Conservation (phyloP, 2,113 vertebrate genomes). For the Gorsachius goisagi region DNA sequence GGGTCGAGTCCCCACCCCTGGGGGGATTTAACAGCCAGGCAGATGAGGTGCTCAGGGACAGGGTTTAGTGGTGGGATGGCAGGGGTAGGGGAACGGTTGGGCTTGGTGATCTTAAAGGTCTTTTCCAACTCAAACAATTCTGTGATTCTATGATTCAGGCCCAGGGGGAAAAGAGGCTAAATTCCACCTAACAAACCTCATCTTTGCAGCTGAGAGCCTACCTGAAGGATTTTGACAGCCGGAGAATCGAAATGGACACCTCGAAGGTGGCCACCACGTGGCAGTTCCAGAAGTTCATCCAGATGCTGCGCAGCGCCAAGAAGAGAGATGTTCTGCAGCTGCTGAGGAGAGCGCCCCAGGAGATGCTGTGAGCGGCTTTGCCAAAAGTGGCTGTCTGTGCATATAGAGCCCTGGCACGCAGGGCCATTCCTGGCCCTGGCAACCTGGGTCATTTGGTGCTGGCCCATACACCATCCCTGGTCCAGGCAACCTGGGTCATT, state of each 20-base stretch:
- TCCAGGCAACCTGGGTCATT: too few species aligned
- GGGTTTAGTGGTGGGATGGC: too few species aligned
- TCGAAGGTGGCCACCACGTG: not conserved
- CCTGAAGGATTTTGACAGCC: conserved; percentile 29
- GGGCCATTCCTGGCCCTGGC: not conserved
- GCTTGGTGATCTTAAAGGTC: too few species aligned
- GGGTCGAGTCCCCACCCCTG: too few species aligned
- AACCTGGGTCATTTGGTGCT: rapidly evolving
- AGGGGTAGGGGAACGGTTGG: too few species aligned
- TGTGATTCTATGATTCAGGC: too few species aligned
- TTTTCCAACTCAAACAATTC: too few species aligned
- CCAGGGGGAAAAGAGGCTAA: not conserved
- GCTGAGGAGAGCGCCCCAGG: not conserved
- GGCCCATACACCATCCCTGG: not conserved
- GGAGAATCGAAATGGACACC: not conserved
- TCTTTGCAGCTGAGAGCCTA: conserved; percentile 57
- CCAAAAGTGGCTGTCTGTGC: not conserved
- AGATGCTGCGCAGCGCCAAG: conserved; percentile 41
- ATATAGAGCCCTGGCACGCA: rapidly evolving
- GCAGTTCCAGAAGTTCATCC: conserved; percentile 58
- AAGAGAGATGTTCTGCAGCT: conserved; percentile 61
- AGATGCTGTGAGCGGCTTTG: conserved; percentile 11
- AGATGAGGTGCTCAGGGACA: too few species aligned
- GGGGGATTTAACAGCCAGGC: too few species aligned
- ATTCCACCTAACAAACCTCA: not conserved